Evolutionary conservation across 2,113 vertebrate genomes (phyloP).

Genomic region (Suricata suricatta): DNA sequence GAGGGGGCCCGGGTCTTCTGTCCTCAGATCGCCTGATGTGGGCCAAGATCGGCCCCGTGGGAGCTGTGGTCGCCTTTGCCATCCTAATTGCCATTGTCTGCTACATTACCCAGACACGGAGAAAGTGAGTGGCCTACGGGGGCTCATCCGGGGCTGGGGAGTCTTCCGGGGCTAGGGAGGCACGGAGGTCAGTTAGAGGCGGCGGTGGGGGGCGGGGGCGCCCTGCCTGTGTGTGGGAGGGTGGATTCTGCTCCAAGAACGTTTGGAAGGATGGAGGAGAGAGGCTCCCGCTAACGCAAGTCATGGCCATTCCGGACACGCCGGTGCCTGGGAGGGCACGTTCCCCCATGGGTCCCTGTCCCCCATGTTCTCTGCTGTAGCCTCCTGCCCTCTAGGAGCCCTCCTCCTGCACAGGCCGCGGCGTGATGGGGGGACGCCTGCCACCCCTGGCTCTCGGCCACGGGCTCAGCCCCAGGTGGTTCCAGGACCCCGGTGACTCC

Average conservation of each 20-base stretch:
- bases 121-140: slow-evolving; percentile 77
- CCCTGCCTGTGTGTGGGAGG: neutral
- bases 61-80: slow-evolving; percentile 83
- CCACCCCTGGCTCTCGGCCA: neutral
- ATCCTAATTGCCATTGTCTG: slow-evolving; percentile 83
- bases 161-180: neutral
- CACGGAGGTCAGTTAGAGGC: neutral
- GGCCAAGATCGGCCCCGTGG: slow-evolving; percentile 84
- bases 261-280: neutral
- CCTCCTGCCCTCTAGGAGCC: neutral
- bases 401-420: rapidly evolving
- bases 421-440: neutral
- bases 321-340: neutral
- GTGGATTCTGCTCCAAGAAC: neutral
- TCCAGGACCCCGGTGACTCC: neutral
- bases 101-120: slow-evolving; percentile 83
- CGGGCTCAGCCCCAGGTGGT: neutral
- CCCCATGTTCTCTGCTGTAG: neutral
- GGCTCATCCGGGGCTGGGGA: neutral
- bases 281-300: rapidly evolving
- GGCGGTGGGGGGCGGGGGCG: rapidly evolving
- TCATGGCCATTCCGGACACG: rapidly evolving
- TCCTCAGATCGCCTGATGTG: slow-evolving; percentile 82
- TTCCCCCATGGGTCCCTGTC: rapidly evolving
- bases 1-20: neutral